phyloP scores from a whole-genome alignment of 2,888 invertebrate genomes.

The Heteromyza rotundicornis region DNA sequence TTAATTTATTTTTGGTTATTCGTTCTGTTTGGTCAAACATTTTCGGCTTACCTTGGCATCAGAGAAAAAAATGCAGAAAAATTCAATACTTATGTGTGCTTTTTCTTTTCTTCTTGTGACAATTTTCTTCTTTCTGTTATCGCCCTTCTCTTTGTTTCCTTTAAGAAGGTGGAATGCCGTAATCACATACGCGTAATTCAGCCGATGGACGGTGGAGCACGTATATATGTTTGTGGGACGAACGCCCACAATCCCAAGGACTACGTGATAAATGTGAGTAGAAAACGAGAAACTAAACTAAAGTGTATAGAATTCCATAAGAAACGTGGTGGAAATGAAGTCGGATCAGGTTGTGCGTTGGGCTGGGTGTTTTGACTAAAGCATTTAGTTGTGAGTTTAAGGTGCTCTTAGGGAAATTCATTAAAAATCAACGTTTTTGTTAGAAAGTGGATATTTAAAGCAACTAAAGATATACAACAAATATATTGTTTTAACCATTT shows the following conservation, averaged over 20 bases:
- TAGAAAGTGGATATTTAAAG: too few relatives aligned
- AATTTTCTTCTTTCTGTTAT: constrained; percentile 20
- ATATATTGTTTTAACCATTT: too few relatives aligned
- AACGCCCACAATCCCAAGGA: constrained; percentile 95
- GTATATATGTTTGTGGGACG: constrained; percentile 91
- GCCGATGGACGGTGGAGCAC: constrained; percentile 86
- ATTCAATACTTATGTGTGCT: constrained; percentile 6
- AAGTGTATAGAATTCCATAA: too few relatives aligned
- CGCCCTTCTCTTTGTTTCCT: constrained; percentile 35
- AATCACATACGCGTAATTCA: constrained; percentile 95
- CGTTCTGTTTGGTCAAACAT: not conserved
- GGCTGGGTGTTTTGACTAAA: too few relatives aligned
- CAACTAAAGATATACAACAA: too few relatives aligned
- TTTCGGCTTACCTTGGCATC: too few relatives aligned
- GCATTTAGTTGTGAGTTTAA: too few relatives aligned
- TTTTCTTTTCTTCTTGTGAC: constrained; percentile 14
- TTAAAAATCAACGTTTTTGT: too few relatives aligned
- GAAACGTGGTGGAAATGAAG: too few relatives aligned
- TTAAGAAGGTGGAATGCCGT: constrained; percentile 90
- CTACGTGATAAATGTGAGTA: constrained; percentile 92
- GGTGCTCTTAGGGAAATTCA: too few relatives aligned
- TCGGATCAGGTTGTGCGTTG: too few relatives aligned
- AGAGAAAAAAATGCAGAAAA: not conserved
- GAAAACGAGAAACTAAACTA: constrained; percentile 6
- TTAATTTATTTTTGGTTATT: not conserved